phyloP scores from a whole-genome alignment of 2,888 invertebrate species.

The Pseudococcus longispinus region DNA sequence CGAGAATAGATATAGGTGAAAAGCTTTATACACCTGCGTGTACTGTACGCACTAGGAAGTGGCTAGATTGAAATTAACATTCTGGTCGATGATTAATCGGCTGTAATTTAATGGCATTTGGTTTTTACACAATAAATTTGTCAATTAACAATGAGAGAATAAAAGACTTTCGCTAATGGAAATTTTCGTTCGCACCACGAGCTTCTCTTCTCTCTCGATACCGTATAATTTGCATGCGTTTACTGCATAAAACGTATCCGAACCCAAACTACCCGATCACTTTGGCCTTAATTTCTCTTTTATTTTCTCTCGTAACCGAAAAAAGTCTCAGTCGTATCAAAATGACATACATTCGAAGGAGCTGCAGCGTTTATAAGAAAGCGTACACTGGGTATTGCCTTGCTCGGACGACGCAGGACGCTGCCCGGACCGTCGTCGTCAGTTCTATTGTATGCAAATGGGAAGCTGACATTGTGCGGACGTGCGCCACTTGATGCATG shows the following conservation, averaged over 20 bases:
- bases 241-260: neutral
- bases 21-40: neutral
- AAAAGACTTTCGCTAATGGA: conserved; percentile 8
- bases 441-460: conserved; percentile 38
- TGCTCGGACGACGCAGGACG: neutral
- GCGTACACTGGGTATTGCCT: neutral
- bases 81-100: neutral
- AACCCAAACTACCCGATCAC: conserved; percentile 16
- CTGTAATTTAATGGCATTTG: neutral
- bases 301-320: neutral
- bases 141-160: neutral
- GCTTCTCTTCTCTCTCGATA: neutral
- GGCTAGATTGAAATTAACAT: conserved; percentile 11
- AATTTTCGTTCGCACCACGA: neutral
- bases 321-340: neutral
- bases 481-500: conserved; percentile 38
- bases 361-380: neutral
- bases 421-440: neutral
- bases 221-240: neutral
- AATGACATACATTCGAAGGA: neutral
- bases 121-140: conserved; percentile 12
- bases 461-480: conserved; percentile 40
- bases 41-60: neutral
- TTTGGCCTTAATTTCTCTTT: conserved; percentile 34
- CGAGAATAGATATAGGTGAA: neutral